Evolutionary conservation across 2,113 vertebrate species (phyloP).

Genomic region (Nestor notabilis): DNA sequence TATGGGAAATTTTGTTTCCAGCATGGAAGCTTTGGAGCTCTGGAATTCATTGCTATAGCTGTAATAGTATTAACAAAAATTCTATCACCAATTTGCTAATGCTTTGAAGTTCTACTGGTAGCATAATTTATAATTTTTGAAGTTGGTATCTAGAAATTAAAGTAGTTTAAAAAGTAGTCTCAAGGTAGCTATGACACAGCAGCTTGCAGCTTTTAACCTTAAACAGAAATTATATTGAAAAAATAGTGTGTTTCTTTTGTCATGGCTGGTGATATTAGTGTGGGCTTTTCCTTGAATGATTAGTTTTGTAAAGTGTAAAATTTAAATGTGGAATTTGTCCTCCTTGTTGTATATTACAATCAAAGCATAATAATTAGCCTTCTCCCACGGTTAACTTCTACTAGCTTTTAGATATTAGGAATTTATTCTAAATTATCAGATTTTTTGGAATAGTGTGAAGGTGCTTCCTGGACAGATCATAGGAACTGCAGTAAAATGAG

Average conservation of each 20-base stretch:
- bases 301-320: neutral
- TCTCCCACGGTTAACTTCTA: neutral
- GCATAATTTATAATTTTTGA: neutral
- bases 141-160: neutral
- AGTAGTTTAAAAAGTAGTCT: neutral
- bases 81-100: neutral
- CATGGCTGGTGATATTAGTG: neutral
- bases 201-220: conserved; percentile 13
- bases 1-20: neutral
- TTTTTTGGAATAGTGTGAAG: neutral
- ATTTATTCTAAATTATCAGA: neutral
- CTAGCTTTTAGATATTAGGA: neutral
- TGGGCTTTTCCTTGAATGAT: neutral
- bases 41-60: neutral
- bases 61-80: neutral
- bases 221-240: neutral
- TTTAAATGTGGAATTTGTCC: neutral
- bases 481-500: neutral
- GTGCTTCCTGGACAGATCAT: neutral
- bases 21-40: neutral
- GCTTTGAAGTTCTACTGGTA: neutral
- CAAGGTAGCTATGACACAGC: neutral
- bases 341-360: neutral
- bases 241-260: neutral
- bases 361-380: neutral